These are phyloP conservation scores for Ricordea florida DNA, from an alignment of 92 coral and sea anemone genomes.

Conservation along the genomic window DNA sequence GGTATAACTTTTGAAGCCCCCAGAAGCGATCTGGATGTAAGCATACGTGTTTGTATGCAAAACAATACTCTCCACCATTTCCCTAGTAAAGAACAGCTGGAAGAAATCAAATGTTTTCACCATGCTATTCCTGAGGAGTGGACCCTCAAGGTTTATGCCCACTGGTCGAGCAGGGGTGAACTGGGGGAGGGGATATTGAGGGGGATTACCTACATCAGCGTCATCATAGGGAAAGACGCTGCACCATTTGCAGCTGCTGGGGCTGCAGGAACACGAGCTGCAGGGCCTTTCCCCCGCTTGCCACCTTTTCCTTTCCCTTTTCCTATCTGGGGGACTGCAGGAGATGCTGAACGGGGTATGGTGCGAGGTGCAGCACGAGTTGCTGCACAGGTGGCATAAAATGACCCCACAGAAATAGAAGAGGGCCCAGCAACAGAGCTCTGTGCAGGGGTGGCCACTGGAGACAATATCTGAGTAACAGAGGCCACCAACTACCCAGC, in stretches of 20 bases:
- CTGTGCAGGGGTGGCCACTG: not conserved
- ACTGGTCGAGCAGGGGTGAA: constrained; percentile 19
- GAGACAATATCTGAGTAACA: not conserved
- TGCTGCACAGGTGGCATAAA: not conserved
- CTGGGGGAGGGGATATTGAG: not conserved
- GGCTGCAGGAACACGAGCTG: no score
- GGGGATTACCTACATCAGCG: not conserved
- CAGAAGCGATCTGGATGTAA: constrained; percentile 1
- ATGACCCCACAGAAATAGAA: not conserved
- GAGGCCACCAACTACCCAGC: not conserved
- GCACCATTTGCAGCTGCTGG: no score
- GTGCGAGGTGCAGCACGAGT: not conserved
- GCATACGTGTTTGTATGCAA: constrained; percentile 23
- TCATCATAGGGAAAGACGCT: no score
- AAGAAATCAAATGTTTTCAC: constrained; percentile 20
- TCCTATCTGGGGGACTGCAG: not conserved
- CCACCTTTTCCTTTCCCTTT: no score
- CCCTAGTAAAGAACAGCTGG: constrained; percentile 12
- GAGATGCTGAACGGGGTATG: not conserved
- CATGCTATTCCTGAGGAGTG: constrained; percentile 1
- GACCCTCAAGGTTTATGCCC: not conserved
- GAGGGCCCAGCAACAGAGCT: not conserved
- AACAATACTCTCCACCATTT: constrained; percentile 13
- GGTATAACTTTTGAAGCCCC: not conserved
- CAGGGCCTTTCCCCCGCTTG: no score